Evolutionary conservation across 2,888 invertebrate species (phyloP), one percentile per base, ranked within the genome.

Genomic region (Uropetala carovei): DNA sequence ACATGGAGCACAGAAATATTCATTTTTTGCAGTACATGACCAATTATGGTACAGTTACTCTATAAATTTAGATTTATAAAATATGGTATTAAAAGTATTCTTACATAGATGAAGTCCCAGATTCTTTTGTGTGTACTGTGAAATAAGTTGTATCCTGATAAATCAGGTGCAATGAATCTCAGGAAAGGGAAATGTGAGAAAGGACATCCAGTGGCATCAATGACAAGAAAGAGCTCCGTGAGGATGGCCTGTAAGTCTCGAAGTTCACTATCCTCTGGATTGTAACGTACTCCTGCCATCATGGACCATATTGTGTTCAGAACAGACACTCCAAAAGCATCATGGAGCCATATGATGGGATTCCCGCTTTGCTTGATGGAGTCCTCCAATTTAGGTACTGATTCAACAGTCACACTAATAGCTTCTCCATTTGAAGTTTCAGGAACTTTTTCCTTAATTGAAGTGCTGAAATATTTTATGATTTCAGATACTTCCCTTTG

Each of bases 161-260:
- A 94, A 92, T 96, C 95, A 0, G 97, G 97, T 8, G 96, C 96
- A 13, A 97, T 93, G 94, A 96, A 96, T 92, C 97, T 95, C 92
- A 97, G 94, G 95, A 97, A 96, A 0, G 98, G 97, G 94, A 97
- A 95, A 93, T 97, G 96, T 93, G 97, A 97, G 13, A 97, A 94
- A 92, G 97, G 94, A 0, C 97, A 97, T 3, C 97, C 97, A 7
- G 97, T 96, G 94, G 97, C 96, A 85, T 97, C 96, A 22, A 92
- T 27, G 16, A 30, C 43, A 5, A 43, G 8, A 57, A 92, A 92
- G 2, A 85, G 57, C n/a, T 30, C 85, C 0, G 60, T 56, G 59
- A 85, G 92, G 57, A 86, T 84, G 22, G 43, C 59, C 64, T 85
- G 85, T 58, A 92, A 27, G 13, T 84, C 85, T 2, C 84, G 85